phyloP scores from a whole-genome alignment of 2,888 invertebrate genomes.

The Balanococcus diminutus region DNA sequence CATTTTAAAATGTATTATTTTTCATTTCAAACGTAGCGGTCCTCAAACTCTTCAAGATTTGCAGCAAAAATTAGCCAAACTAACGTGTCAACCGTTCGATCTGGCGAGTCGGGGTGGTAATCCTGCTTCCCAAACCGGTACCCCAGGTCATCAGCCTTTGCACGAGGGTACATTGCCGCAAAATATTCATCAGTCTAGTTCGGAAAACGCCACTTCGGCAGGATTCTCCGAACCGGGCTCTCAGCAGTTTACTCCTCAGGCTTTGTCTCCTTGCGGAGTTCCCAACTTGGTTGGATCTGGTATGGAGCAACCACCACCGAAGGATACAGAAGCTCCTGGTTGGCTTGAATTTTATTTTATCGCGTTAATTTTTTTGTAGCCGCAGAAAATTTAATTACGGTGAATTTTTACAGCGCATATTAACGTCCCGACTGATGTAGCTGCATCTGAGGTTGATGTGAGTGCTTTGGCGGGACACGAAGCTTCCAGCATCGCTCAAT shows the following conservation, averaged over 20 bases:
- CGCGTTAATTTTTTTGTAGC: neutral
- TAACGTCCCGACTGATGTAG: neutral
- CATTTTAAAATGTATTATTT: neutral
- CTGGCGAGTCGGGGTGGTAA: constrained; percentile 26
- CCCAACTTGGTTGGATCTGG: neutral
- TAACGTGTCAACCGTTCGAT: constrained; percentile 47
- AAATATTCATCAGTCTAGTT: neutral
- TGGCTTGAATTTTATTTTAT: neutral
- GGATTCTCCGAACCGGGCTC: neutral
- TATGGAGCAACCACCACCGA: neutral
- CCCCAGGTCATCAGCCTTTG: constrained; percentile 32
- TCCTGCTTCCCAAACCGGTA: constrained; percentile 36
- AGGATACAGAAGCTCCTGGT: neutral
- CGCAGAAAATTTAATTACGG: neutral
- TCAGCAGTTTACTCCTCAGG: constrained; percentile 20
- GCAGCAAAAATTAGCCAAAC: constrained; percentile 52
- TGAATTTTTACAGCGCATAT: neutral
- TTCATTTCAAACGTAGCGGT: neutral
- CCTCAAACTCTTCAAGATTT: constrained; percentile 53
- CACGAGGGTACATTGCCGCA: constrained; percentile 1
- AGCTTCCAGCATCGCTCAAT: neutral
- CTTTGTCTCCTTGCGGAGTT: neutral
- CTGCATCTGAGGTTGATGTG: neutral
- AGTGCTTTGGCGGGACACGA: neutral
- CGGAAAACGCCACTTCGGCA: neutral